These are phyloP conservation scores for Genyomyrus donnyi DNA, from an alignment of 2,113 vertebrate genomes.

Conservation along the genomic window DNA sequence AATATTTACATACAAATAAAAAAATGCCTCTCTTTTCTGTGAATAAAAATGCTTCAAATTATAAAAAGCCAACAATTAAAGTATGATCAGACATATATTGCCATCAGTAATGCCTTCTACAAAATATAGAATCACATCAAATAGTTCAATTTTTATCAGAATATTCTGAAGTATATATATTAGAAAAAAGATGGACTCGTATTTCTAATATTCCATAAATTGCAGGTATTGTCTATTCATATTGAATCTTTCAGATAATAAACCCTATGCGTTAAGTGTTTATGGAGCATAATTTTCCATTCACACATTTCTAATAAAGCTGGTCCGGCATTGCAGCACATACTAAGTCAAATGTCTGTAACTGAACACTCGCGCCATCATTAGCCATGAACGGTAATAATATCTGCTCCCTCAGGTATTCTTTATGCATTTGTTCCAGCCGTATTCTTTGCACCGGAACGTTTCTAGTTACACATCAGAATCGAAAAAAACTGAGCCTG, in stretches of 20 bases:
- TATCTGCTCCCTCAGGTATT: neutral
- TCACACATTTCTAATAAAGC: neutral
- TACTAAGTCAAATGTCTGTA: neutral
- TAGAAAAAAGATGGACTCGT: neutral
- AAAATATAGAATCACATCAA: neutral
- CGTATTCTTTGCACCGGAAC: neutral
- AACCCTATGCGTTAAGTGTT: too few species aligned
- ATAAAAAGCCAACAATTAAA: neutral
- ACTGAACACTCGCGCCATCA: neutral
- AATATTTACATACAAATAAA: neutral
- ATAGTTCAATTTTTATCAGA: neutral
- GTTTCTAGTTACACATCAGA: neutral
- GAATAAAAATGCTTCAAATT: neutral
- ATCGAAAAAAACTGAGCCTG: neutral
- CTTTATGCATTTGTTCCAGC: neutral
- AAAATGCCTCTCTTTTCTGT: neutral
- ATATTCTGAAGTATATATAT: neutral
- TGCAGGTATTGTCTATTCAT: neutral
- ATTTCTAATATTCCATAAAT: neutral
- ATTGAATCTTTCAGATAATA: neutral
- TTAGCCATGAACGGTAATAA: neutral
- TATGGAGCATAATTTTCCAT: neutral
- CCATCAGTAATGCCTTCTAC: neutral
- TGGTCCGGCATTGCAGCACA: neutral
- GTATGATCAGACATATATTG: neutral